phyloP scores from a whole-genome alignment of 2,113 vertebrate genomes.

The Uria aalge region DNA sequence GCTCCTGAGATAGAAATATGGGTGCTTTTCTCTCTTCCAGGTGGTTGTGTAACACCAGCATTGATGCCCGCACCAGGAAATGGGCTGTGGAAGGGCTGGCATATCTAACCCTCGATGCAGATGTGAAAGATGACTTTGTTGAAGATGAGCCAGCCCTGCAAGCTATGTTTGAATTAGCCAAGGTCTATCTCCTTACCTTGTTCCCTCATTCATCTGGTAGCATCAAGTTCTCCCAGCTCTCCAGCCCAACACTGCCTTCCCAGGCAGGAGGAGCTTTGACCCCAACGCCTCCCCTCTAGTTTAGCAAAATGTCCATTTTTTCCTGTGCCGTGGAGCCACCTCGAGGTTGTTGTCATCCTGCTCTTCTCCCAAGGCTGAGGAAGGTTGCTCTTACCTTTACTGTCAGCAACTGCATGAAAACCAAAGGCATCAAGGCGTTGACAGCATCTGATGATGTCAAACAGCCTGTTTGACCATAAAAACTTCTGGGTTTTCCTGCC shows the following conservation, averaged over 20 bases:
- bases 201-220: neutral
- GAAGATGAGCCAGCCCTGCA: slow-evolving; percentile 89
- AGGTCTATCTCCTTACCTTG: slow-evolving; percentile 72
- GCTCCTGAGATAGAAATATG: accelerated
- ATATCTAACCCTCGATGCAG: slow-evolving; percentile 93
- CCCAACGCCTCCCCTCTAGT: neutral
- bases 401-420: neutral
- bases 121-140: slow-evolving; percentile 98
- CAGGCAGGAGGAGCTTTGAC: neutral
- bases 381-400: neutral
- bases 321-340: neutral
- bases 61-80: slow-evolving; percentile 89
- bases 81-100: slow-evolving; percentile 96
- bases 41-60: slow-evolving; percentile 89
- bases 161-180: slow-evolving; percentile 95
- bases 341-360: neutral
- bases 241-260: neutral
- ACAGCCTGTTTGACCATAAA: neutral
- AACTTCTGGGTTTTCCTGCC: neutral
- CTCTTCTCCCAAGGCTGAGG: neutral
- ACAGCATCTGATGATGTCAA: neutral
- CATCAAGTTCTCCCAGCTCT: neutral
- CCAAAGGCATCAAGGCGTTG: neutral
- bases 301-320: neutral
- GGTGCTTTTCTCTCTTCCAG: slow-evolving; percentile 62